Conservation (phyloP, 2,113 vertebrate species). For the Notarius lentiginosus region DNA sequence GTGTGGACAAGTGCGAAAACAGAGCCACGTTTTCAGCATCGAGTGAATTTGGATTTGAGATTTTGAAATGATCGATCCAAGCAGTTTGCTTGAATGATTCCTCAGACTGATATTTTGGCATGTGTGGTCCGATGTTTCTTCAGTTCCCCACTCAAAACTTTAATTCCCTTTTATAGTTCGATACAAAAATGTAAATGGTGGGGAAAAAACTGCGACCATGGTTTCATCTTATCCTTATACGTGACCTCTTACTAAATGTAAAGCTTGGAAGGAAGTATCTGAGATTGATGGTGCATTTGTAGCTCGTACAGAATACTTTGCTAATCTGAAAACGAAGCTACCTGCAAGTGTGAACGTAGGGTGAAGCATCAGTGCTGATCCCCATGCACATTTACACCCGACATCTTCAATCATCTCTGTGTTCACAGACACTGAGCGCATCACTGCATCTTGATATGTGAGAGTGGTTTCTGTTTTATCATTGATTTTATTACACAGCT, state of each 20-base stretch:
- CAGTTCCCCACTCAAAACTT: neutral
- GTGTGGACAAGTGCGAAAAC: neutral
- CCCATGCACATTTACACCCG: slow-evolving; percentile 44
- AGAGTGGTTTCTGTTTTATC: slow-evolving; percentile 36
- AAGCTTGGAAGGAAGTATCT: neutral
- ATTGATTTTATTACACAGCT: slow-evolving; percentile 8
- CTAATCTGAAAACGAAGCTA: neutral
- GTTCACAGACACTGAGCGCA: neutral
- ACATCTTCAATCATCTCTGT: slow-evolving; percentile 19
- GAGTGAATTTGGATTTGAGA: neutral
- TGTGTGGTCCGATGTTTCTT: neutral
- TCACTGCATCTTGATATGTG: slow-evolving; percentile 39
- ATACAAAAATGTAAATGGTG: neutral
- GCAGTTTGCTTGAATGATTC: neutral
- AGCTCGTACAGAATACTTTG: neutral
- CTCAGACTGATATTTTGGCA: neutral
- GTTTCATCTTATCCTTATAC: neutral
- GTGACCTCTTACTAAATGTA: neutral
- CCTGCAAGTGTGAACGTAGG: slow-evolving; percentile 7
- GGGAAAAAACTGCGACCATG: neutral
- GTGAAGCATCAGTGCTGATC: slow-evolving; percentile 28
- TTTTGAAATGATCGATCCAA: neutral
- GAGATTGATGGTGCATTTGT: neutral
- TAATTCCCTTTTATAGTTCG: neutral
- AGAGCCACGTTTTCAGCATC: neutral